Conservation (phyloP, 1,140 invertebrate species). For the Sinonovacula constricta region DNA sequence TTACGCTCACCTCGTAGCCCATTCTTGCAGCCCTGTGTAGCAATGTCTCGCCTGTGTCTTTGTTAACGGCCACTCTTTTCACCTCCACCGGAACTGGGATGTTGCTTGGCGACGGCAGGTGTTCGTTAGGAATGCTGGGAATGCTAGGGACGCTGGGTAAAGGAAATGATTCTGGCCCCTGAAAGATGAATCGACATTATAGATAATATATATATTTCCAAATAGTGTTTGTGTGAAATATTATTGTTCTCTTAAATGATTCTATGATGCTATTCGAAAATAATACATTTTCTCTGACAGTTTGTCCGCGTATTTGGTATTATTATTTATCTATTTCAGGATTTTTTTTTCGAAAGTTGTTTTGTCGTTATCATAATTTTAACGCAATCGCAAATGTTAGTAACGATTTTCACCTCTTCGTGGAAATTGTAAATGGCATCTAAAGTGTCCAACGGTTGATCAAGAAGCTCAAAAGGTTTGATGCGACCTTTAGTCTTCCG, state of each 20-base stretch:
- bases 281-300: no score
- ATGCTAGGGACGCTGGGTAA: neutral
- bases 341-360: no score
- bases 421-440: conserved; percentile 45
- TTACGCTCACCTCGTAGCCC: conserved; percentile 87
- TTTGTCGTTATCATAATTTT: no score
- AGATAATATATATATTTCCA: neutral
- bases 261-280: no score
- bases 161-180: conserved; percentile 6
- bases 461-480: neutral
- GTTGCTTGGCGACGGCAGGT: no score
- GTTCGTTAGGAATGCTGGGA: neutral
- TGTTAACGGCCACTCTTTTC: conserved; percentile 88
- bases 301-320: no score
- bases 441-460: neutral
- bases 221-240: neutral
- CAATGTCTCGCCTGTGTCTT: conserved; percentile 95
- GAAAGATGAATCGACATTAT: neutral
- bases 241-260: no score
- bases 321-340: no score
- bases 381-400: no score
- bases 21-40: conserved; percentile 92
- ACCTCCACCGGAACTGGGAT: conserved; percentile 35
- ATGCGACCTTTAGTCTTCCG: conserved; percentile 6
- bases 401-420: conserved; percentile 43